These are phyloP conservation scores for Psammodynastes pulverulentus DNA, from an alignment of 2,113 vertebrate species.

Conservation along the genomic window DNA sequence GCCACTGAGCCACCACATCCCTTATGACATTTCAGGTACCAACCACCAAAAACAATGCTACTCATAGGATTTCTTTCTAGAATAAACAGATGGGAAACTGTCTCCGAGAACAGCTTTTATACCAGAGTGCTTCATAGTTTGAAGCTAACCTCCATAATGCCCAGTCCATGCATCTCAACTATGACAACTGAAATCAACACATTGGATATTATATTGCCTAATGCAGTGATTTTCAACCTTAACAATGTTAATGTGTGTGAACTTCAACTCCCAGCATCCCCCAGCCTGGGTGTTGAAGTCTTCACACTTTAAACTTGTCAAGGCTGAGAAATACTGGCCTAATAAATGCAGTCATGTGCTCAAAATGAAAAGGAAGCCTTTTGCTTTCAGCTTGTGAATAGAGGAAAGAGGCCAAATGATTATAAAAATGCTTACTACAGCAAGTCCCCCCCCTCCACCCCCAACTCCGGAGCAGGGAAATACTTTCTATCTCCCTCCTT, in stretches of 20 bases:
- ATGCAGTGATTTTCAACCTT: neutral
- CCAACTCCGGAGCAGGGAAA: neutral
- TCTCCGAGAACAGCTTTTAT: neutral
- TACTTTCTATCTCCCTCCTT: neutral
- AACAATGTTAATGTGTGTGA: neutral
- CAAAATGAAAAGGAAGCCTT: neutral
- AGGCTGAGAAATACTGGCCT: neutral
- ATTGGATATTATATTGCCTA: neutral
- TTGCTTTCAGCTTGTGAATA: neutral
- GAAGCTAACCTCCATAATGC: neutral
- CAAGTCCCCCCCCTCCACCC: neutral
- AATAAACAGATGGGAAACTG: neutral
- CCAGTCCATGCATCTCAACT: neutral
- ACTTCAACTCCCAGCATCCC: neutral
- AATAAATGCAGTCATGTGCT: neutral
- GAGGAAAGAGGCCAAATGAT: neutral
- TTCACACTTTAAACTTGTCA: neutral
- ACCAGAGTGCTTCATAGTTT: neutral
- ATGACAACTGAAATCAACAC: neutral
- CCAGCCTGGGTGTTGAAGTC: neutral
- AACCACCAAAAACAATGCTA: neutral
- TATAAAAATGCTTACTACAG: neutral
- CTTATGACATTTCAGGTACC: neutral
- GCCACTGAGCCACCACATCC: too few relatives aligned
- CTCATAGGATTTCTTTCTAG: neutral